These are phyloP conservation scores for Heliconius aoede DNA, from an alignment of 2,888 invertebrate genomes.

Conservation along the genomic window DNA sequence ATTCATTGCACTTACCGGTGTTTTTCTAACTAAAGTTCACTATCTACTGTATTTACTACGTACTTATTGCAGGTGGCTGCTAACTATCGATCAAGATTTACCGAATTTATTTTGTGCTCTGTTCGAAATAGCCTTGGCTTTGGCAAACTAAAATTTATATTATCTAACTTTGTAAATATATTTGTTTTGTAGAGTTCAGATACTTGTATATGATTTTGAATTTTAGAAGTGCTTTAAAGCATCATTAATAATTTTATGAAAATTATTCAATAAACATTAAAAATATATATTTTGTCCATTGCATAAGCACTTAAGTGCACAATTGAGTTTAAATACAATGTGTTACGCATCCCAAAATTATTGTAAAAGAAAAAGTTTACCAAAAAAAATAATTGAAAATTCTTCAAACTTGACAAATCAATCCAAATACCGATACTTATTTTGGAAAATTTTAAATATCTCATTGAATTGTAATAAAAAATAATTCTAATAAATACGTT, in stretches of 20 bases:
- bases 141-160: background rate
- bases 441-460: background rate
- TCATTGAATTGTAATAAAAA: background rate
- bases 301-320: too few species aligned
- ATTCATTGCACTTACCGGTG: constrained; percentile 30
- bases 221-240: background rate
- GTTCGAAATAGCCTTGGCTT: background rate
- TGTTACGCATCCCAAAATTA: background rate
- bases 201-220: background rate
- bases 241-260: background rate
- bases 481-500: constrained; percentile 21
- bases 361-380: background rate
- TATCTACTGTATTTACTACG: constrained; percentile 19
- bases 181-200: too few species aligned
- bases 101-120: constrained; percentile 16
- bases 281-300: too few species aligned
- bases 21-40: constrained; percentile 32
- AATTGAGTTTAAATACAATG: background rate
- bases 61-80: constrained; percentile 17
- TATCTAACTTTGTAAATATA: background rate
- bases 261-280: too few species aligned
- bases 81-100: constrained; percentile 26
- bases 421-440: background rate
- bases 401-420: background rate
- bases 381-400: background rate